These are phyloP conservation scores for Autographa gamma DNA, from an alignment of 2,888 invertebrate species.

Conservation along the genomic window DNA sequence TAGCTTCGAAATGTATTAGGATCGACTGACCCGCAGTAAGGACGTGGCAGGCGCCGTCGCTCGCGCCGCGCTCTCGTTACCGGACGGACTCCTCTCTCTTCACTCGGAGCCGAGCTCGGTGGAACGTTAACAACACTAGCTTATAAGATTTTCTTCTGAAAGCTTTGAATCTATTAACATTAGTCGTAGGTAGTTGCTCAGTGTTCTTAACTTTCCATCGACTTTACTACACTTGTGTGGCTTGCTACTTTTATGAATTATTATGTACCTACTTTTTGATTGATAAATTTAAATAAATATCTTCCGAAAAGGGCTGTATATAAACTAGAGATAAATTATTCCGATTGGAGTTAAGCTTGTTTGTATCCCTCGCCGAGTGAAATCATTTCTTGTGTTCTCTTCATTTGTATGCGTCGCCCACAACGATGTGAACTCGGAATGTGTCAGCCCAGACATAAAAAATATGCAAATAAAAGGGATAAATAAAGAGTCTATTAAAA, in stretches of 20 bases:
- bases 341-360: conserved; percentile 39
- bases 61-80: background rate
- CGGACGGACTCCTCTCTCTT: background rate
- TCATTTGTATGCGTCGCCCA: conserved; percentile 19
- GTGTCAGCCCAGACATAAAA: conserved; percentile 33
- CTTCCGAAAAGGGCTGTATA: conserved; percentile 27
- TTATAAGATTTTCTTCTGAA: conserved; percentile 27
- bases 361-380: conserved; percentile 28
- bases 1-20: background rate
- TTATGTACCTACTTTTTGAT: conserved; percentile 32
- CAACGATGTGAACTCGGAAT: conserved; percentile 32
- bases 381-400: conserved; percentile 24
- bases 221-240: conserved; percentile 9
- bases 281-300: conserved; percentile 25
- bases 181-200: conserved; percentile 36
- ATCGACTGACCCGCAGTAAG: background rate
- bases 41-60: background rate
- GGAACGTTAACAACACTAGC: conserved; percentile 34
- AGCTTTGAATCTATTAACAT: conserved; percentile 57
- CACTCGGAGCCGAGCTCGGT: conserved; percentile 4
- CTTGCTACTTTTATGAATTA: conserved; percentile 16
- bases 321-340: conserved; percentile 35
- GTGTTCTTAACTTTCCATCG: conserved; percentile 37
- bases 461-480: conserved; percentile 44
- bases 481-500: conserved; percentile 73